Evolutionary conservation across 1,140 invertebrate genomes (phyloP).

Genomic region (Leptopilina clavipes): DNA sequence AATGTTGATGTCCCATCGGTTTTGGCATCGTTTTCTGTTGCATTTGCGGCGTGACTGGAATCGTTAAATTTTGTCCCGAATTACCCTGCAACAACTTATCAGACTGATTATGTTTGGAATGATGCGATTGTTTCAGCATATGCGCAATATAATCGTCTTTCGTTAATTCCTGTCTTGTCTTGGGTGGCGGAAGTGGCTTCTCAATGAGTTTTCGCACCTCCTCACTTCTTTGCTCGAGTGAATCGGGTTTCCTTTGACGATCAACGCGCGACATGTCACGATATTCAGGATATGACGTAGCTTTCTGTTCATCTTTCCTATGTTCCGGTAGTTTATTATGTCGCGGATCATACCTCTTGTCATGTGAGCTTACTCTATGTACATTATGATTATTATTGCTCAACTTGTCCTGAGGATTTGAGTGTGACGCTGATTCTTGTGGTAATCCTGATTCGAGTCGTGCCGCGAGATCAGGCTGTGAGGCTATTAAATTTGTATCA

Average conservation of each 20-base stretch:
- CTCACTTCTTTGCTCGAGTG: constrained; percentile 64
- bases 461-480: constrained; percentile 40
- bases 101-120: constrained; percentile 61
- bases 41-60: constrained; percentile 3
- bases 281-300: constrained; percentile 56
- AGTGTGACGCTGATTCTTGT: constrained; percentile 48
- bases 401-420: constrained; percentile 57
- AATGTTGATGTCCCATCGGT: constrained; percentile 45
- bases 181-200: constrained; percentile 61
- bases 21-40: constrained; percentile 33
- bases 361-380: constrained; percentile 33
- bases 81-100: constrained; percentile 55
- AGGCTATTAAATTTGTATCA: background rate
- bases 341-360: constrained; percentile 36
- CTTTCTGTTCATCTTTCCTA: constrained; percentile 62
- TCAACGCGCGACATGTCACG: constrained; percentile 50
- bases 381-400: constrained; percentile 60
- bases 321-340: constrained; percentile 57
- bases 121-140: constrained; percentile 64
- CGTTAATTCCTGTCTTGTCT: constrained; percentile 60
- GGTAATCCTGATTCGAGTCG: constrained; percentile 25
- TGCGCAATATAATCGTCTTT: constrained; percentile 64
- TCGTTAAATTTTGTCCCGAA: constrained; percentile 8
- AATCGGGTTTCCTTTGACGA: constrained; percentile 59
- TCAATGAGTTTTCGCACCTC: constrained; percentile 70